phyloP scores from a whole-genome alignment of 2,888 invertebrate species.

The Chrysolina oricalcia region DNA sequence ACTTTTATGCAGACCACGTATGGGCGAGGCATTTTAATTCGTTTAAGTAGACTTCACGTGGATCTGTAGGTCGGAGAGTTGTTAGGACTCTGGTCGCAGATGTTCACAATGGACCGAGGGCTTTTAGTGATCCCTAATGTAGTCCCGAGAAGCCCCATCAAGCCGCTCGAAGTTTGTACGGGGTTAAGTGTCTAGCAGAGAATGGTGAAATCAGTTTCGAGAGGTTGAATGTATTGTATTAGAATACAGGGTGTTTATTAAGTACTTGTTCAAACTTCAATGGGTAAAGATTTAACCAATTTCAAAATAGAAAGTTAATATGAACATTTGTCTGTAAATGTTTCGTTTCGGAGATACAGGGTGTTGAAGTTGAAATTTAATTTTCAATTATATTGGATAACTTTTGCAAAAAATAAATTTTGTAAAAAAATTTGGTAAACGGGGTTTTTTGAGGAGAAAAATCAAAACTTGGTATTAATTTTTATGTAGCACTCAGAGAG shows the following conservation, averaged over 20 bases:
- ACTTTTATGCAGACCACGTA: conserved; percentile 18
- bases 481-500: too few relatives aligned
- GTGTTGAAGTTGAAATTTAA: too few relatives aligned
- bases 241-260: background rate
- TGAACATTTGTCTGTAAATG: too few relatives aligned
- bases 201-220: background rate
- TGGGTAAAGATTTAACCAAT: too few relatives aligned
- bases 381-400: too few relatives aligned
- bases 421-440: too few relatives aligned
- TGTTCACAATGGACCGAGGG: conserved; percentile 39
- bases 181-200: background rate
- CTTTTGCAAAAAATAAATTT: too few relatives aligned
- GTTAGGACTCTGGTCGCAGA: conserved; percentile 35
- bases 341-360: too few relatives aligned
- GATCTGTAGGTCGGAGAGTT: conserved; percentile 1
- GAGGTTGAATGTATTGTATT: background rate
- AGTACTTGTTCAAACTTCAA: too few relatives aligned
- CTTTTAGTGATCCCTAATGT: conserved; percentile 38
- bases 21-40: conserved; percentile 20
- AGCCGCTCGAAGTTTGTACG: background rate
- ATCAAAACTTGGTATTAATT: too few relatives aligned
- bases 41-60: conserved; percentile 23
- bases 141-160: conserved; percentile 17
- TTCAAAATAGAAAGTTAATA: too few relatives aligned
- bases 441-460: too few relatives aligned